Evolutionary conservation across 2,888 invertebrate genomes (phyloP).

Genomic region (Pterobdella sp.): DNA sequence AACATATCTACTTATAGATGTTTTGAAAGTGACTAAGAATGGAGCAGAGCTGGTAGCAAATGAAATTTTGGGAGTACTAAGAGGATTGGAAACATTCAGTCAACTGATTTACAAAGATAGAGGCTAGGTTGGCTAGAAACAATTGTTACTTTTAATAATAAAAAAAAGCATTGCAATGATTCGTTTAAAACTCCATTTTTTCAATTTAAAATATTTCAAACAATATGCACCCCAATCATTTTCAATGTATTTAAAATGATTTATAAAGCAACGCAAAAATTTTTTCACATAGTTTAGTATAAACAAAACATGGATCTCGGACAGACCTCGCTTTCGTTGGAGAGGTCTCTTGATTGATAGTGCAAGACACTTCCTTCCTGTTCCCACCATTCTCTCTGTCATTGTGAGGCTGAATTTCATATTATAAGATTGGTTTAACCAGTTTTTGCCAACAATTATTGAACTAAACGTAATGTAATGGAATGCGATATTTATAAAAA

Average conservation of each 20-base stretch:
- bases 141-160: no score
- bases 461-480: no score
- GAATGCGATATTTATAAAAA: no score
- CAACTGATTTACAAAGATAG: slow-evolving; percentile 59
- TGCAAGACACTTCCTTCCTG: slow-evolving; percentile 71
- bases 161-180: no score
- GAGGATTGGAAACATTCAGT: slow-evolving; percentile 77
- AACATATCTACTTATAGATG: slow-evolving; percentile 40
- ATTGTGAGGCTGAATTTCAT: slow-evolving; percentile 55
- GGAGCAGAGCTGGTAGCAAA: slow-evolving; percentile 44
- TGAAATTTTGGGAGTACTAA: slow-evolving; percentile 70
- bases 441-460: no score
- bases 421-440: no score
- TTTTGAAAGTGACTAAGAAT: slow-evolving; percentile 57
- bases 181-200: neutral
- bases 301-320: slow-evolving; percentile 63
- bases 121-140: neutral
- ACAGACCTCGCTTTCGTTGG: slow-evolving; percentile 70
- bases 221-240: neutral
- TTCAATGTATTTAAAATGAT: neutral
- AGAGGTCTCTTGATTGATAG: slow-evolving; percentile 80
- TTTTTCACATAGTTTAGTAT: slow-evolving; percentile 59
- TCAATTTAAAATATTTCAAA: slow-evolving; percentile 9
- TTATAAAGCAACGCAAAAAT: neutral
- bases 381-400: slow-evolving; percentile 60